Percentiles rank a stretch among this genome's conserved stretches.
Conservation (phyloP, 2,113 vertebrate genomes). For the Paramisgurnus dabryanus region DNA sequence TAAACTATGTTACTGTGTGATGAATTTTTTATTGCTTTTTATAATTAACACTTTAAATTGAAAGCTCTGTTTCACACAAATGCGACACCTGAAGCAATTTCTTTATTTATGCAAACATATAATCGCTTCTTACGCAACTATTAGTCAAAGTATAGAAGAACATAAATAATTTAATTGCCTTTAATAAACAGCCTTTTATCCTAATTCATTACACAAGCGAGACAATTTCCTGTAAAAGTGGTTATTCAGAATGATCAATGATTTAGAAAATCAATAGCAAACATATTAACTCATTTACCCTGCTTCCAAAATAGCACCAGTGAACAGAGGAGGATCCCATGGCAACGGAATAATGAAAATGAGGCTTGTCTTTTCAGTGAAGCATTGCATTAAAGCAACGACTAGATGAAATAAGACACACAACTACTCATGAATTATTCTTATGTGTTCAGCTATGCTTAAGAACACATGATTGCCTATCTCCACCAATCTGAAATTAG, state of each 20-base stretch:
- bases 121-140: not conserved
- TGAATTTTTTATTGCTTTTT: not conserved
- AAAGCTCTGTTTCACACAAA: not conserved
- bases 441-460: slow-evolving; percentile 1
- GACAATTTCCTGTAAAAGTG: not conserved
- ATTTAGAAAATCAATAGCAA: slow-evolving; percentile 8
- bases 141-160: not conserved
- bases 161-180: not conserved
- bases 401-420: slow-evolving; percentile 25
- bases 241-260: not conserved
- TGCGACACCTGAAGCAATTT: too few species aligned
- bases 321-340: not conserved
- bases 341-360: slow-evolving; percentile 28
- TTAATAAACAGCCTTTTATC: not conserved
- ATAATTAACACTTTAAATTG: not conserved
- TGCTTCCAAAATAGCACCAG: not conserved
- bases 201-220: not conserved
- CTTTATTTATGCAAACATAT: too few species aligned
- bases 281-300: not conserved
- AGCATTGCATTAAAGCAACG: slow-evolving; percentile 28
- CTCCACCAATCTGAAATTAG: slow-evolving; percentile 10
- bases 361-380: slow-evolving; percentile 4
- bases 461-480: slow-evolving; percentile 33
- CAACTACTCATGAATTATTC: slow-evolving; percentile 32
- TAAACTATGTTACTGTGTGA: too few species aligned